Base-by-base conservation (phyloP, 2,888 invertebrate species). In the Athalia rosae region DNA sequence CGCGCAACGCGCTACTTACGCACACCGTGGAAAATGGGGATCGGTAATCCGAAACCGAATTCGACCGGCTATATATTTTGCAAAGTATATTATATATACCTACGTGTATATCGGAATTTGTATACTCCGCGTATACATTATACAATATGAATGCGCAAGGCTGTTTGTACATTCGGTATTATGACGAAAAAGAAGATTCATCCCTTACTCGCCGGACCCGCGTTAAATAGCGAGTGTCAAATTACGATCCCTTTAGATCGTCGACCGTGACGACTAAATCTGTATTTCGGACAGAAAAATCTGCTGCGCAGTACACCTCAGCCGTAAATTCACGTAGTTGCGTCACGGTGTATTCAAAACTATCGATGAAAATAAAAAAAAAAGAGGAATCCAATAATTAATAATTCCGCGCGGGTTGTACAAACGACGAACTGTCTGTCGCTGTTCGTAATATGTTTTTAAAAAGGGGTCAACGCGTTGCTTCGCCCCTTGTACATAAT, bases 241-340 rank as follows among this genome's bases (percentile, higher is more conserved):
- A 28, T 41, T 50, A 28, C 0, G 15, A 28, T 11, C 28, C 0
- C 9, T 8, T 1, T n/a, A 13, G 6, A 28, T 64, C 13, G 13
- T 4, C 11, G 11, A 66, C 50, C 66, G 28, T 66, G 50, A 66
- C 66, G 50, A 28, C 50, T 66, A 50, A 67, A 67, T 67, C 53
- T 66, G 9, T 15, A 66, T 66, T 66, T 66, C 13, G 4, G 5
- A 13, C 63, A n/a, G 6, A 9, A 45, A 45, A 45, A 11, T 47
- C 1, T 13, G 13, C n/a, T 9, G 13, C 47, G n/a, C n/a, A n/a
- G n/a, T 9, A 3, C 28, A 9, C 8, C 8, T 61, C 28, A 28
- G 28, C 28, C 28, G 7, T 11, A 3, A 50, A 50, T 8, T 53
- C 53, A 53, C 7, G 7, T 7, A n/a, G 53, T 53, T 6, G 11